Evolutionary conservation across 2,888 invertebrate genomes (phyloP).

Genomic region (Ophioninae sp.): DNA sequence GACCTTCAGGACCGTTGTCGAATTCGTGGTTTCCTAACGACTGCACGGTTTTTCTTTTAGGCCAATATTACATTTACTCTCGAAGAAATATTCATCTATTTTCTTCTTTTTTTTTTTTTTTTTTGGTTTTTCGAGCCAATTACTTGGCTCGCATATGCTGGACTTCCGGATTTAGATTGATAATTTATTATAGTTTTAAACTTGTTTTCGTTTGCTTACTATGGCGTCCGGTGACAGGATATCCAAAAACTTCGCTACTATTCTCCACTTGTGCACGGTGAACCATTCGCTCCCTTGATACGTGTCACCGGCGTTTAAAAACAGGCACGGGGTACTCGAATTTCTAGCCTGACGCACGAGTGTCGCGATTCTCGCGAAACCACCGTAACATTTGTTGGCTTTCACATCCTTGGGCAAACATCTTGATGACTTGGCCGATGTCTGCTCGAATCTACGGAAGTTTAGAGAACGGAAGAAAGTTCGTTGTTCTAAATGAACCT

Average conservation of each 20-base stretch:
- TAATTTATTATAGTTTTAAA: neutral
- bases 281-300: conserved; percentile 96
- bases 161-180: too few relatives aligned
- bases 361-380: conserved; percentile 90
- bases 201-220: conserved; percentile 82
- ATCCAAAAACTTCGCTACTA: conserved; percentile 90
- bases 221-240: conserved; percentile 91
- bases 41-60: conserved; percentile 81
- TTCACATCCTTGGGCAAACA: conserved; percentile 82
- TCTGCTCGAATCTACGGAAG: conserved; percentile 87
- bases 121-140: neutral
- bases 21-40: conserved; percentile 97
- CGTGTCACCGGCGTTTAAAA: conserved; percentile 96
- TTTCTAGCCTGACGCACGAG: conserved; percentile 85
- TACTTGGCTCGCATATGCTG: too few relatives aligned
- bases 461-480: neutral
- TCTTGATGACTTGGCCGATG: conserved; percentile 85
- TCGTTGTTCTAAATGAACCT: neutral
- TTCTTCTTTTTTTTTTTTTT: too few relatives aligned
- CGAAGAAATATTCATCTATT: too few relatives aligned
- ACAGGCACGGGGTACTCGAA: conserved; percentile 86
- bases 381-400: conserved; percentile 90
- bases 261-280: conserved; percentile 90
- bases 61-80: neutral
- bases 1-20: conserved; percentile 89